phyloP scores from a whole-genome alignment of 2,888 invertebrate genomes.

The Hirtodrosophila cameraria region DNA sequence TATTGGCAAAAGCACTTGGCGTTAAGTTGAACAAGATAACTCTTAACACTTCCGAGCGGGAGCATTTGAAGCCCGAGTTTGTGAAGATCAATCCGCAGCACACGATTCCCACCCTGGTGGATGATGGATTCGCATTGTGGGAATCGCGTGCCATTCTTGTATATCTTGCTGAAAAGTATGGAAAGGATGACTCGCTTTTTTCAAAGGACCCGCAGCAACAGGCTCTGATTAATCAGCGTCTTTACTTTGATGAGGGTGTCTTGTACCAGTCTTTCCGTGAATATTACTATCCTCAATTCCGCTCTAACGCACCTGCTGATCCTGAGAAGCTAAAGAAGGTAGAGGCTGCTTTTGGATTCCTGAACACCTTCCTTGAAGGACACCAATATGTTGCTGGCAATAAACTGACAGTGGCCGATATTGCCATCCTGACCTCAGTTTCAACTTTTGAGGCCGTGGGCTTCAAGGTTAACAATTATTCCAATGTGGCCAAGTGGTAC shows the following conservation, averaged over 20 bases:
- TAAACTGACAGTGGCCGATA: conserved; percentile 90
- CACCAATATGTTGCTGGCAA: conserved; percentile 89
- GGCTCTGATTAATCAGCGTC: conserved; percentile 90
- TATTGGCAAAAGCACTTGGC: too few relatives aligned
- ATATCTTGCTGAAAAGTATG: too few relatives aligned
- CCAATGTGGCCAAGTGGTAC: conserved; percentile 88
- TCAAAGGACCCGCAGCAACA: conserved; percentile 91
- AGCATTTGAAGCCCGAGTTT: conserved; percentile 43
- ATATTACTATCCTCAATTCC: conserved; percentile 88
- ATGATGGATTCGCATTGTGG: conserved; percentile 88
- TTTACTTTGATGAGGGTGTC: conserved; percentile 92
- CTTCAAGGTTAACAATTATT: conserved; percentile 88
- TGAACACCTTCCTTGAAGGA: conserved; percentile 89
- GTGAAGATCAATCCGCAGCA: conserved; percentile 92
- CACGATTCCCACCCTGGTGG: conserved; percentile 86
- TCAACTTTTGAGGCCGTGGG: conserved; percentile 88
- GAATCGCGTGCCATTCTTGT: conserved; percentile 74
- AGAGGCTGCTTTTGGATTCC: conserved; percentile 87
- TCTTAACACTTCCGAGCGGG: too few relatives aligned
- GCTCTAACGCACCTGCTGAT: conserved; percentile 86
- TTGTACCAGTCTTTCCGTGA: conserved; percentile 89
- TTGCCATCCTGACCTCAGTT: conserved; percentile 88
- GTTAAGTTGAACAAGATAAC: too few relatives aligned
- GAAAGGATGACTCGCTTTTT: conserved; percentile 40
- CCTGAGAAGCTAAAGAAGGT: conserved; percentile 88